Base-by-base conservation (phyloP, 2,797 vertebrate genomes). In the Manis crassicaudata region DNA sequence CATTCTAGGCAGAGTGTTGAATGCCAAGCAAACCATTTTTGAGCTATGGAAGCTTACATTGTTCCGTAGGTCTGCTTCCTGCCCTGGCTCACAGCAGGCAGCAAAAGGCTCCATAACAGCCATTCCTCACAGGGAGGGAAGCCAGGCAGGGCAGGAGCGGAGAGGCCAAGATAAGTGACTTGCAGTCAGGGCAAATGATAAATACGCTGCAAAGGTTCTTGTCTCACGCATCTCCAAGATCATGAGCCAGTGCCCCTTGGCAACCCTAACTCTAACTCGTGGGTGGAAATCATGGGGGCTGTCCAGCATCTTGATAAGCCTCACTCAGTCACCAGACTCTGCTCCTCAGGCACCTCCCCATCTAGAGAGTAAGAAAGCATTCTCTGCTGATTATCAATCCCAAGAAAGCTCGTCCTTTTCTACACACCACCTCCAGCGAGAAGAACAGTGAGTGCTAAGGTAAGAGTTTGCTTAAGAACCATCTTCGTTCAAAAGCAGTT, bases 231-330 rank as follows among this genome's bases (percentile, higher is more conserved):
- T 83, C 62, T 77, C 27, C 72, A 58, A 46, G 6, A 56, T 70
- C 63, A 87, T 63, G 62, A 29, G 70, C 29, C 50, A 83, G 35
- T 7, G 46, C 7, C 21, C 29, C 21, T 25, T 3, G 11, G 25
- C 83, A 91, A 46, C 46, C 46, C 46, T 46, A 10, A 46, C 46
- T 11, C 46, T 46, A 46, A 46, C 46, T 46, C 10, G 46, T 46
- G 46, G 46, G 11, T 9, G 83, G 94, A 95, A 95, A 84, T 92
- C 72, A 88, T 65, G 40, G 65, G 85, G 72, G 9, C 72, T 63
- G 58, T 46, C 18, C 79, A 17, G 16, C 8, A 60, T 95, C 83
- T 80, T 88, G 83, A 92, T 94, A 88, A 91, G 32, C 52, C 58
- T 62, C 9, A 11, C 40, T 37, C 32, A 0, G 50, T 68, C 52